Percentiles rank a stretch among this genome's conserved stretches.
Evolutionary conservation across 2,888 invertebrate species (phyloP).

Genomic region (Oscheius sp.): DNA sequence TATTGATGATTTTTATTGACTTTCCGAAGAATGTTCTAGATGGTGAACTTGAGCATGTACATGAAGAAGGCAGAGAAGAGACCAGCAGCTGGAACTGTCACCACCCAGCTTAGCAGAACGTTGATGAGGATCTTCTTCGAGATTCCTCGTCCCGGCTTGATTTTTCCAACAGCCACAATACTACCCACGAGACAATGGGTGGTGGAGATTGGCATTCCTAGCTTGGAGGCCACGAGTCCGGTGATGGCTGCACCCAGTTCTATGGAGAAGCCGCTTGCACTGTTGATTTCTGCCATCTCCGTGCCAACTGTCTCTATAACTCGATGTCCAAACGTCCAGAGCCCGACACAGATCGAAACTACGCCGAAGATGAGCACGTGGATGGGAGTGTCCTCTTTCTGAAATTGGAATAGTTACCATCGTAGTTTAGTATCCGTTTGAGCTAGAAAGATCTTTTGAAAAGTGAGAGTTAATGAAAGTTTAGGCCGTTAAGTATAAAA

Average conservation of each 20-base stretch:
- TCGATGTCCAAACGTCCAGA: slow-evolving; percentile 94
- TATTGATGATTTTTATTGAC: too few relatives aligned
- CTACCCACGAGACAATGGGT: slow-evolving; percentile 97
- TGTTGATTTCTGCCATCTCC: slow-evolving; percentile 93
- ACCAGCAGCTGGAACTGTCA: slow-evolving; percentile 85
- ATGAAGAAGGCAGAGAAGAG: slow-evolving; percentile 29
- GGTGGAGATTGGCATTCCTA: slow-evolving; percentile 94
- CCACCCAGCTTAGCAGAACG: slow-evolving; percentile 95
- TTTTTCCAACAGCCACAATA: slow-evolving; percentile 90
- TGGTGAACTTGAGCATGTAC: neutral
- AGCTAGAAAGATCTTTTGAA: too few relatives aligned
- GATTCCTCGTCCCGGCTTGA: slow-evolving; percentile 78
- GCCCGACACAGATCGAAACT: slow-evolving; percentile 89
- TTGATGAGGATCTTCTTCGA: slow-evolving; percentile 80
- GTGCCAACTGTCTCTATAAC: slow-evolving; percentile 97
- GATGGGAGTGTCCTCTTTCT: slow-evolving; percentile 86
- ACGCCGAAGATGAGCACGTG: slow-evolving; percentile 92
- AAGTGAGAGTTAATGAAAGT: too few relatives aligned
- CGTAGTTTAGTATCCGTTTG: too few relatives aligned
- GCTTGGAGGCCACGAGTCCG: slow-evolving; percentile 93
- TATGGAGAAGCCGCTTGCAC: slow-evolving; percentile 94
- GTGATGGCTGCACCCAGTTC: slow-evolving; percentile 96
- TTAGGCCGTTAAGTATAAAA: too few relatives aligned
- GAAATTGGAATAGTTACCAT: slow-evolving; percentile 74
- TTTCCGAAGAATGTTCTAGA: neutral